Base-by-base conservation (phyloP, 37 sponge, comb jelly and placozoan species). In the Halisarca cf. caerulea region DNA sequence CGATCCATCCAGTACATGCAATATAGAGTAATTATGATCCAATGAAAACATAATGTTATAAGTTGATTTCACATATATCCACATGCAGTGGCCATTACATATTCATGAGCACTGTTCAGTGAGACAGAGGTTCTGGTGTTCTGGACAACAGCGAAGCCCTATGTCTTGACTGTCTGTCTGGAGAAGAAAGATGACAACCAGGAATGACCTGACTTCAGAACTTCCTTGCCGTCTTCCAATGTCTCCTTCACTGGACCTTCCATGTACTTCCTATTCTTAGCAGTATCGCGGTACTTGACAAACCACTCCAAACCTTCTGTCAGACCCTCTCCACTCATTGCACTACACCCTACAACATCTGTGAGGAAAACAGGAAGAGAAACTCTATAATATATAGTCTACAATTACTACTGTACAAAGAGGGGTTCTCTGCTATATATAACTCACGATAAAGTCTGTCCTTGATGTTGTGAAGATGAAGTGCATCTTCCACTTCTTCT, bases 361-460 rank as follows among this genome's bases (percentile, higher is more conserved):
- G 15, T 23, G 6, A 4, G 15, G 25, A 23, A 28, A 7, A 30
- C 6, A 15, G 15, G 30, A 62, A 23, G n/a, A 62, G 30, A n/a
- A n/a, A n/a, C n/a, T n/a, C n/a, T n/a, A n/a, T n/a, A n/a, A n/a
- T n/a, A n/a, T n/a, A n/a, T n/a, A n/a, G n/a, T n/a, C n/a, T n/a
- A n/a, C n/a, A n/a, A n/a, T n/a, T n/a, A n/a, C n/a, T n/a, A n/a
- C n/a, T n/a, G n/a, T n/a, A n/a, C n/a, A n/a, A n/a, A n/a, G n/a
- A n/a, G n/a, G n/a, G n/a, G n/a, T n/a, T n/a, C n/a, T n/a, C n/a
- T n/a, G n/a, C n/a, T n/a, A n/a, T n/a, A n/a, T n/a, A n/a, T 11
- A 47, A 30, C 69, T 68, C 69, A 68, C 77, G 24, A 20, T 37
- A 74, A 7, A 44, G 77, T 74, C 77, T 74, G 39, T 38, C 77